Evolutionary conservation across 2,113 vertebrate species (phyloP).

Genomic region (Vimba vimba): DNA sequence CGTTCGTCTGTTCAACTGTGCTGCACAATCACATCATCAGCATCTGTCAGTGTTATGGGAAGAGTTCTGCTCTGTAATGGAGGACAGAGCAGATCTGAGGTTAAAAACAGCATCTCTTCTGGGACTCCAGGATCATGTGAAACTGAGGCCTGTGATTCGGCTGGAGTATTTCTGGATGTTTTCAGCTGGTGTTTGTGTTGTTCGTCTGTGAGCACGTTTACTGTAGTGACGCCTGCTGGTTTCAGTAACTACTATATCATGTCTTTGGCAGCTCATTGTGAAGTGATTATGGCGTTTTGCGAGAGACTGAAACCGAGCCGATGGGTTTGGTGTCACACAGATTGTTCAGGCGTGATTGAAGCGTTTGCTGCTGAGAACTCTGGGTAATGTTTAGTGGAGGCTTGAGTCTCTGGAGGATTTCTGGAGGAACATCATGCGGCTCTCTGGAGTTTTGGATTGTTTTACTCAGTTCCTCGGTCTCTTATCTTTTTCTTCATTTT

Average conservation of each 20-base stretch:
- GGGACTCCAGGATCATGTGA: conserved; percentile 54
- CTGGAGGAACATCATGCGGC: neutral
- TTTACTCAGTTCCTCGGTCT: no score
- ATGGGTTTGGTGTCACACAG: neutral
- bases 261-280: neutral
- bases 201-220: neutral
- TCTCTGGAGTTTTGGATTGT: neutral
- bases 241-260: neutral
- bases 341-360: neutral
- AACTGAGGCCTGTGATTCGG: conserved; percentile 9
- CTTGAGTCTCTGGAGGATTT: neutral
- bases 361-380: neutral
- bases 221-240: neutral
- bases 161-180: conserved; percentile 56
- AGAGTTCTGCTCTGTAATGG: neutral
- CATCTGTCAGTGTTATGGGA: neutral
- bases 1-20: no score
- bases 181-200: conserved; percentile 14
- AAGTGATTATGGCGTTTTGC: neutral
- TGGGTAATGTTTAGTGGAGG: neutral
- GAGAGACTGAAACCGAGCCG: neutral
- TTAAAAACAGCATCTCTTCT: conserved; percentile 24
- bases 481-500: no score
- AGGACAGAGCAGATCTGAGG: neutral
- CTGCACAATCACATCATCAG: no score